Base-by-base conservation (phyloP, 2,888 invertebrate species). In the Marronus borbonicus region DNA sequence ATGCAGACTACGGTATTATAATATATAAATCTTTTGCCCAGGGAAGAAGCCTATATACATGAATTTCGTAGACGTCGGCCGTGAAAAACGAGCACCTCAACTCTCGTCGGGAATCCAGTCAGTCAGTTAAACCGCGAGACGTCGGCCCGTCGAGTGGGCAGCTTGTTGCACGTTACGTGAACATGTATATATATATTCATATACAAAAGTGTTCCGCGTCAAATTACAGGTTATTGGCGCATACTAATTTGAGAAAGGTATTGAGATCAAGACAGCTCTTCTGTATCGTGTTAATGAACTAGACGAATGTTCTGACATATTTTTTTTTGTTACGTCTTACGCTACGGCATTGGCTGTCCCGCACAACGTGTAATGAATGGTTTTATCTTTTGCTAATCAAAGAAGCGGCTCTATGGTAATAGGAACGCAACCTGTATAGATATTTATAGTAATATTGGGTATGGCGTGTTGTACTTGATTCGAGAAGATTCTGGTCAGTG, bases 181-280 rank as follows among this genome's bases (percentile, higher is more conserved):
- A 39, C 39, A 3, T 39, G 8, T 39, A 39, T 39, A 39, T 39
- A 39, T 39, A 39, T 55, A 58, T 70, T 55, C 39, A 14, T 36
- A 44, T 66, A 66, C 44, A 31, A 74, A 79, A 49, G 72, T 78
- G 68, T 72, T 79, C 60, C 76, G 79, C 77, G 76, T 78, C 62
- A 80, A 80, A 80, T 80, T 80, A 79, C 80, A 79, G 80, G 80
- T 80, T 80, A 80, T 79, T 79, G 80, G 80, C 79, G 80, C 79
- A 79, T 76, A 75, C 79, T 78, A 80, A 80, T 80, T 80, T 76
- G 66, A 66, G 66, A 76, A 65, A 55, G 76, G 76, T 65, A 76
- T 76, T 76, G 76, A 76, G 76, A 76, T 76, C 76, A 66, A 76
- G 76, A 76, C 76, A 76, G 76, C 76, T 76, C 66, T 66, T 76